Evolutionary conservation across 2,888 invertebrate species (phyloP).

Genomic region (Arge pagana): DNA sequence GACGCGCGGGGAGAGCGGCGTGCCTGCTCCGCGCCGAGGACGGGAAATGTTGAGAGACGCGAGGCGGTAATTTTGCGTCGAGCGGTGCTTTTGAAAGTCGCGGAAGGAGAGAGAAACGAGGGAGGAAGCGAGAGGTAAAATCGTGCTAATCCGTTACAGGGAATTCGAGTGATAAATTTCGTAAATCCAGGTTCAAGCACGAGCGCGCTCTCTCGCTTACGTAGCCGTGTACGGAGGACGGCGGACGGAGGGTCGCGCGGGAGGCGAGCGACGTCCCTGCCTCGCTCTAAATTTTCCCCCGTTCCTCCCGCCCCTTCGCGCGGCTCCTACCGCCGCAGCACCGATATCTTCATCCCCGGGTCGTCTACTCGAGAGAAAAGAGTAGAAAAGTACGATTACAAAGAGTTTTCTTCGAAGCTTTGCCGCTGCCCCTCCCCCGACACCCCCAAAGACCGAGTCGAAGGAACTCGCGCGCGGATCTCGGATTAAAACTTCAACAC

Average conservation of each 20-base stretch:
- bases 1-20: too few relatives aligned
- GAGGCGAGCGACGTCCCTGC: conserved; percentile 23
- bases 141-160: conserved; percentile 51
- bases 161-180: conserved; percentile 53
- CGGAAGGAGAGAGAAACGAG: background rate
- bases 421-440: conserved; percentile 22
- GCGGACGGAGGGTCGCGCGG: conserved; percentile 22
- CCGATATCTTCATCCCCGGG: conserved; percentile 18
- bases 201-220: conserved; percentile 27
- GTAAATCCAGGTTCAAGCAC: conserved; percentile 49
- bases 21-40: background rate
- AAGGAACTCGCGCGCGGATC: too few relatives aligned
- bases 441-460: too few relatives aligned
- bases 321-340: too few relatives aligned
- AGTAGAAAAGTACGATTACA: conserved; percentile 52
- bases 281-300: conserved; percentile 11
- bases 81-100: conserved; percentile 19
- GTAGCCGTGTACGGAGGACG: conserved; percentile 16
- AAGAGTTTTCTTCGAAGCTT: conserved; percentile 45
- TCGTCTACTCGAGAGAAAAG: conserved; percentile 32
- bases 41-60: conserved; percentile 17
- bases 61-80: background rate
- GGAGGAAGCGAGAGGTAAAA: conserved; percentile 33
- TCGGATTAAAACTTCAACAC: conserved; percentile 51
- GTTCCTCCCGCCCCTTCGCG: conserved; percentile 5